phyloP scores from a whole-genome alignment of 2,888 invertebrate genomes.

The Anodontia alba region DNA sequence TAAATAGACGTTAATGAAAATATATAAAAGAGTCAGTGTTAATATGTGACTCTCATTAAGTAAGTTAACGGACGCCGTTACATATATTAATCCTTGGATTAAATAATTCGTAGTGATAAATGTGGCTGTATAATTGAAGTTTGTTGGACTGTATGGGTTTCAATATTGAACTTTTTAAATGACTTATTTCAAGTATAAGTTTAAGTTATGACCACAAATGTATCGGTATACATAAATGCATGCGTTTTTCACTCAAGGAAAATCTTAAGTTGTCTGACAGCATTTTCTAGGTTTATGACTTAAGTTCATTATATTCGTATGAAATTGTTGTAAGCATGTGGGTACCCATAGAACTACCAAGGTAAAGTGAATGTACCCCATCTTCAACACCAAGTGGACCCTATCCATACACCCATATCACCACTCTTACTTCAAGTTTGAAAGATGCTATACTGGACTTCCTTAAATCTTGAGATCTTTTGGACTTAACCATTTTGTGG shows the following conservation, averaged over 20 bases:
- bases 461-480: not conserved
- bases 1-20: not conserved
- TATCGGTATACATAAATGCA: not conserved
- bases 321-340: not conserved
- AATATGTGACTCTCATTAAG: not conserved
- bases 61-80: not conserved
- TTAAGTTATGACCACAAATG: not conserved
- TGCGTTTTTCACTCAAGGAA: not conserved
- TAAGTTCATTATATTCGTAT: not conserved
- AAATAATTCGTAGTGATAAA: not conserved
- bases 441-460: conserved; percentile 1
- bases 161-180: not conserved
- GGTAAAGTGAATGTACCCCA: not conserved
- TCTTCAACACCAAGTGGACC: not conserved
- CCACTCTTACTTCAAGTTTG: not conserved
- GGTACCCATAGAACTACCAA: not conserved
- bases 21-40: not conserved
- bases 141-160: not conserved
- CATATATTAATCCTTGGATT: not conserved
- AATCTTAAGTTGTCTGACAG: not conserved
- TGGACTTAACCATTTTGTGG: conserved; percentile 8
- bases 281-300: not conserved
- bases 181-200: not conserved
- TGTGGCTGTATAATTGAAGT: not conserved
- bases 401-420: not conserved